These are phyloP conservation scores for Prunella strophiata DNA, from an alignment of 2,797 vertebrate genomes.

Conservation along the genomic window DNA sequence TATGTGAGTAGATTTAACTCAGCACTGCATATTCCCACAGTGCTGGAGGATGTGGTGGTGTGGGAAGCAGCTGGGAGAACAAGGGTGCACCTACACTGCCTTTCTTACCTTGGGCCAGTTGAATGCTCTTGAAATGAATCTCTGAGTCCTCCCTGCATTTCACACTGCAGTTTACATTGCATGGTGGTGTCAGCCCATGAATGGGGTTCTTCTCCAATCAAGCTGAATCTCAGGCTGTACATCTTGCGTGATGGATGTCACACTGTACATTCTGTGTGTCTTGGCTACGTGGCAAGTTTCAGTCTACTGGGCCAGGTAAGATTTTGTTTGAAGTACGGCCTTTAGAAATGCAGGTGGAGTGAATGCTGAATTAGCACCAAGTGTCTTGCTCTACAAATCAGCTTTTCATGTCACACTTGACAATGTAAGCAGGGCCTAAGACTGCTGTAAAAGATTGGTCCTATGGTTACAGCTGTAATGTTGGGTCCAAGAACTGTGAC, in stretches of 20 bases:
- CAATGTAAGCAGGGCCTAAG: not conserved
- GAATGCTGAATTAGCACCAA: not conserved
- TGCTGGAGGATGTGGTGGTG: not conserved
- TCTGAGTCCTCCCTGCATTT: not conserved
- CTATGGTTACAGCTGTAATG: not conserved
- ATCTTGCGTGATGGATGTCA: not conserved
- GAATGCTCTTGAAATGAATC: not conserved
- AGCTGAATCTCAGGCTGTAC: not conserved
- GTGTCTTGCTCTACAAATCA: not conserved
- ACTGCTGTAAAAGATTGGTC: not conserved
- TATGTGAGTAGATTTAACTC: not conserved
- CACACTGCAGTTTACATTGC: not conserved
- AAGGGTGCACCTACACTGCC: not conserved
- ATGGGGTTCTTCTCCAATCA: not conserved
- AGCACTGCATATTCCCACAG: accelerated
- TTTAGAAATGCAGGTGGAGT: not conserved
- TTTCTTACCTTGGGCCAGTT: not conserved
- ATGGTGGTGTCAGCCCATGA: not conserved
- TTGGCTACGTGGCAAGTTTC: not conserved
- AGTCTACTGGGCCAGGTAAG: not conserved
- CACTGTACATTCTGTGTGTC: accelerated
- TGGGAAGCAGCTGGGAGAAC: not conserved
- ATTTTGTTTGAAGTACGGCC: not conserved
- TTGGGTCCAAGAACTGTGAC: not conserved
- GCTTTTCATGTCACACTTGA: not conserved